Evolutionary conservation across 2,797 vertebrate species (phyloP).

Genomic region (Acanthis flammea): DNA sequence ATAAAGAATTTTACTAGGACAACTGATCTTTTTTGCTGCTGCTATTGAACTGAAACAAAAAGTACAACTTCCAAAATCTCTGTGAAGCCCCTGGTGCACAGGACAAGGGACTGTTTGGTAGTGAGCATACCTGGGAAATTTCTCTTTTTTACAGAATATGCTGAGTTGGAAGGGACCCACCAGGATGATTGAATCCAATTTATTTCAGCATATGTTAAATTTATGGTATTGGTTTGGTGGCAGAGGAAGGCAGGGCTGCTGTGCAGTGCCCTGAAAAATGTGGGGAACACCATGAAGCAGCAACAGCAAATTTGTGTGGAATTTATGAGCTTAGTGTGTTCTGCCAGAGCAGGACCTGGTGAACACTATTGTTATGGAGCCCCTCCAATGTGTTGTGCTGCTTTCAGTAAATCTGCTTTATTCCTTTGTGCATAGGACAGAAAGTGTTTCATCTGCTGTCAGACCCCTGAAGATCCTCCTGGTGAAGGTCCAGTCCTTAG

Average conservation of each 20-base stretch:
- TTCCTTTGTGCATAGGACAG: neutral
- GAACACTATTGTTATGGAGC: neutral
- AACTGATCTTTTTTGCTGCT: fast-evolving
- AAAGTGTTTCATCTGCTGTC: neutral
- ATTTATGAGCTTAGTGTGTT: neutral
- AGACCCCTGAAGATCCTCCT: neutral
- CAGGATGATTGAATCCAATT: neutral
- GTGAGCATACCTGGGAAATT: neutral
- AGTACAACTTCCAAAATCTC: neutral
- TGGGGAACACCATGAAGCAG: neutral
- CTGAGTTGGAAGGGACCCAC: neutral
- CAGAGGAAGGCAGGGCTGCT: neutral
- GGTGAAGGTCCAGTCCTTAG: neutral
- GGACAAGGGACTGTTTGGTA: neutral
- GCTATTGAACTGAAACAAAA: neutral
- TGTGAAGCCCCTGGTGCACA: neutral
- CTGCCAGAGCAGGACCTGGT: neutral
- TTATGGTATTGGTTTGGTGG: neutral
- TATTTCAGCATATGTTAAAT: neutral
- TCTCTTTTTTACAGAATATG: neutral
- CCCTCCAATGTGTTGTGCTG: neutral
- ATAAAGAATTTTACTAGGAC: neutral
- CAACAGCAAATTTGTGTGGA: neutral
- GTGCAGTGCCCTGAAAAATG: neutral
- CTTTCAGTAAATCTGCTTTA: neutral